These are phyloP conservation scores for Petrocephalus microphthalmus DNA, from an alignment of 2,113 vertebrate species.

Conservation along the genomic window DNA sequence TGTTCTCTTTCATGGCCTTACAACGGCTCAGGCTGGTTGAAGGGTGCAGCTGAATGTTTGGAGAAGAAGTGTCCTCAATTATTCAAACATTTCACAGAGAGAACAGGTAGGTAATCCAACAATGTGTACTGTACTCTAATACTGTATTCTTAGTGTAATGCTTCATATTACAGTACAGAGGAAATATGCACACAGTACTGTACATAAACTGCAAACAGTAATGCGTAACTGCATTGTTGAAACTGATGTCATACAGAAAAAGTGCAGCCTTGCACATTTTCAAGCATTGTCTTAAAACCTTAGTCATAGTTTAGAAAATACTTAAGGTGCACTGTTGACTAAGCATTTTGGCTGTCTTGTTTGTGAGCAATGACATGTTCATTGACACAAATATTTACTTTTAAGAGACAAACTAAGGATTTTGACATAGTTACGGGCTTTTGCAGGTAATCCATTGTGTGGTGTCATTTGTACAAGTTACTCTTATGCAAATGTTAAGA, in stretches of 20 bases:
- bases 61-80: not conserved
- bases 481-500: not conserved
- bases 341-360: not conserved
- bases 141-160: not conserved
- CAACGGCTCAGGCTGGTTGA: not conserved
- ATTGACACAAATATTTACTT: not conserved
- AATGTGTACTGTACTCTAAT: not conserved
- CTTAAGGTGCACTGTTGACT: not conserved
- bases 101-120: not conserved
- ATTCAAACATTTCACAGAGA: not conserved
- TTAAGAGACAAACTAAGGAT: not conserved
- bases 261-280: not conserved
- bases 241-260: not conserved
- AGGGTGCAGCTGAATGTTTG: not conserved
- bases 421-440: not conserved
- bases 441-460: not conserved
- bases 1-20: not conserved
- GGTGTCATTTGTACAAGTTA: not conserved
- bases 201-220: not conserved
- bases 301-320: not conserved
- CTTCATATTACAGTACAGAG: not conserved
- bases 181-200: not conserved
- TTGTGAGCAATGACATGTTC: not conserved
- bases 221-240: not conserved
- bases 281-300: not conserved